A percentile compares a stretch with the other conserved stretches of the same genome.
phyloP scores from a whole-genome alignment of 2,888 invertebrate species.

The Agrochola lychnidis region DNA sequence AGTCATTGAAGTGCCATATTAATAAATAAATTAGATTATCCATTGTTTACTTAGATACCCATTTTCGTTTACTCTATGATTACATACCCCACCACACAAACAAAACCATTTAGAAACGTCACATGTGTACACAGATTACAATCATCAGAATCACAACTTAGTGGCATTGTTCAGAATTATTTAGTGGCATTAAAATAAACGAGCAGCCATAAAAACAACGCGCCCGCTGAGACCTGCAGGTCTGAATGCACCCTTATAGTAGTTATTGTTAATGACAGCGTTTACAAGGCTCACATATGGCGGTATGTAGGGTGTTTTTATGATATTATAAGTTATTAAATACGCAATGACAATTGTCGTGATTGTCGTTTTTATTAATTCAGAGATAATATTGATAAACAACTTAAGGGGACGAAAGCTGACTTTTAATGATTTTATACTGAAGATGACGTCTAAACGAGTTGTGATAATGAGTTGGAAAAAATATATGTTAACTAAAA shows the following conservation, averaged over 20 bases:
- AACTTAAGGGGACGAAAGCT: too few relatives aligned
- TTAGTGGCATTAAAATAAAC: conserved; percentile 85
- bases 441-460: too few relatives aligned
- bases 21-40: too few relatives aligned
- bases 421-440: too few relatives aligned
- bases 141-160: conserved; percentile 69
- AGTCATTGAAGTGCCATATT: too few relatives aligned
- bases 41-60: too few relatives aligned
- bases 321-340: conserved; percentile 17
- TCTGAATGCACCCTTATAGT: conserved; percentile 31
- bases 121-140: conserved; percentile 64
- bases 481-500: too few relatives aligned
- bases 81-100: background rate
- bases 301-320: conserved; percentile 10
- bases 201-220: conserved; percentile 79
- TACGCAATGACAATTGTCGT: conserved; percentile 5
- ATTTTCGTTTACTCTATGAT: background rate
- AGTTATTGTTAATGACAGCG: conserved; percentile 33
- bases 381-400: too few relatives aligned
- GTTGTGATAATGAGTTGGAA: too few relatives aligned
- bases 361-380: background rate
- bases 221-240: conserved; percentile 76
- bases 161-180: conserved; percentile 74
- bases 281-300: conserved; percentile 43
- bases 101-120: conserved; percentile 29